These are phyloP conservation scores for Salvelinus alpinus DNA, from an alignment of 2,113 vertebrate species.

Conservation along the genomic window DNA sequence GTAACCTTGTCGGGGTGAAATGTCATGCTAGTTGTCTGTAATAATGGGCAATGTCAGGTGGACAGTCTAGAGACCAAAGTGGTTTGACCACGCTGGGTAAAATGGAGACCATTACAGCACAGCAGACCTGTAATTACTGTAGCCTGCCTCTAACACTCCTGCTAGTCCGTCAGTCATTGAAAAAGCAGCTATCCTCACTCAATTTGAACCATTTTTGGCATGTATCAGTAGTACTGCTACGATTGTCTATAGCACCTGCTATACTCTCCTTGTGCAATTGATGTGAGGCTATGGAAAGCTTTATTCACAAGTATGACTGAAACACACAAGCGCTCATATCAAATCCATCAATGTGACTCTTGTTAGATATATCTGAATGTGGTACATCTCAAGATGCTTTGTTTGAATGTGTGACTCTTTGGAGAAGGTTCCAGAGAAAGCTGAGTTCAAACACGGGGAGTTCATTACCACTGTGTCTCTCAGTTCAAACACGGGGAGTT, in stretches of 20 bases:
- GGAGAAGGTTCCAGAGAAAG: background rate
- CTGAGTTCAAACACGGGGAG: slow-evolving; percentile 37
- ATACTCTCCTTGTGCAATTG: no score
- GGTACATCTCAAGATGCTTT: background rate
- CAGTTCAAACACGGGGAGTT: background rate
- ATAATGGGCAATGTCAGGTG: background rate
- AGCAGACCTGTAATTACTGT: background rate
- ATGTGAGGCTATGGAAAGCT: no score
- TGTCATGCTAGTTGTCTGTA: background rate
- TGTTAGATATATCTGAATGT: background rate
- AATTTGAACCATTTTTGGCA: background rate
- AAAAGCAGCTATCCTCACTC: background rate
- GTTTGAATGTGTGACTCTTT: slow-evolving; percentile 5
- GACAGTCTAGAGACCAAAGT: background rate
- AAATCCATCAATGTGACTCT: background rate
- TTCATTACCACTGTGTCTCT: slow-evolving; percentile 51
- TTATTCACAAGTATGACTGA: no score
- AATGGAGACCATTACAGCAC: background rate
- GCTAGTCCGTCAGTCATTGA: background rate
- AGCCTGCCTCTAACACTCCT: background rate
- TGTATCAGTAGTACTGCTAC: background rate
- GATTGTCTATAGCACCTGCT: no score
- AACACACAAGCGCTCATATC: no score
- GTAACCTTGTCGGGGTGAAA: background rate
- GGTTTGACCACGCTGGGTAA: background rate